Evolutionary conservation across 2,113 vertebrate species (phyloP).

Genomic region (Marmota flaviventris): DNA sequence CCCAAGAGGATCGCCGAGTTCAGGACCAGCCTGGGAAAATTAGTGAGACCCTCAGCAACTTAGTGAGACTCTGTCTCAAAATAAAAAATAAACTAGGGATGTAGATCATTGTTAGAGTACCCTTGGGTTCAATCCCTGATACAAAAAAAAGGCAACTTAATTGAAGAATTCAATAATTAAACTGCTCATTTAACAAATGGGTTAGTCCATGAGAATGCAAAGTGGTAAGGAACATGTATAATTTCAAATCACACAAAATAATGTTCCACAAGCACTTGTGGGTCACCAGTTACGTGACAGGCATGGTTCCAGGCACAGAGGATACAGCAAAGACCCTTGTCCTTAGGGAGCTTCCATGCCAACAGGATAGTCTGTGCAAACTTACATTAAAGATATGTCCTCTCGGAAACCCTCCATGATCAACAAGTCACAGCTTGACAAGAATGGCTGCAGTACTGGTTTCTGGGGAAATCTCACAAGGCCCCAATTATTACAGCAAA

Average conservation of each 20-base stretch:
- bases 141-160: background rate
- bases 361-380: background rate
- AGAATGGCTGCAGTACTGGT: background rate
- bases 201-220: background rate
- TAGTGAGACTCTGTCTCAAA: too few species aligned
- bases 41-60: too few species aligned
- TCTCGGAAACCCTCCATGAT: background rate
- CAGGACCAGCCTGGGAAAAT: too few species aligned
- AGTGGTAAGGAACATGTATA: background rate
- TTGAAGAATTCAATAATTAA: background rate
- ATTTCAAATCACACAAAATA: background rate
- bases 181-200: background rate
- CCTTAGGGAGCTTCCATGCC: background rate
- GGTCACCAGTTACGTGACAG: background rate
- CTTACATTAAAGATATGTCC: background rate
- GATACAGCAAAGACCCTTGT: accelerated
- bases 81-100: too few species aligned
- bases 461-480: constrained; percentile 46
- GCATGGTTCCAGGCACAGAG: background rate
- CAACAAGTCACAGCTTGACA: background rate
- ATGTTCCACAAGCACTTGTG: background rate
- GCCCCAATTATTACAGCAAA: constrained; percentile 35
- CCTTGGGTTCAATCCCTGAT: too few species aligned
- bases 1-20: too few species aligned
- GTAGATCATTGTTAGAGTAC: too few species aligned